These are phyloP conservation scores for Caenorhabditis sp. DNA, from an alignment of 2,888 invertebrate species.

Conservation along the genomic window DNA sequence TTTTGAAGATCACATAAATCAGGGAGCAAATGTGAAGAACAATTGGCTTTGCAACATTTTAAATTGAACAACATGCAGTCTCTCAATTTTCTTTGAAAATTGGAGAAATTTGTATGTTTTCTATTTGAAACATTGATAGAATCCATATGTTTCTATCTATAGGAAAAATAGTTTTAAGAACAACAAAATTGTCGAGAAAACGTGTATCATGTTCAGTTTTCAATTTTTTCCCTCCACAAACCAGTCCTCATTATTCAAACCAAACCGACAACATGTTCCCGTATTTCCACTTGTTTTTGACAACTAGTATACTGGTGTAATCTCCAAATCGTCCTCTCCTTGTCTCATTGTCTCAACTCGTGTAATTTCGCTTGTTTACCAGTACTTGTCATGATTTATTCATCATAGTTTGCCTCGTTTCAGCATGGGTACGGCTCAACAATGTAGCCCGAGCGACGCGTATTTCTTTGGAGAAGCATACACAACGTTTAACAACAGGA, in stretches of 20 bases:
- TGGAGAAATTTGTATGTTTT: not conserved
- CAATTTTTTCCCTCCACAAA: no score
- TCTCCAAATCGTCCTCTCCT: conserved; percentile 44
- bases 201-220: no score
- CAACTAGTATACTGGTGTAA: conserved; percentile 37
- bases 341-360: conserved; percentile 44
- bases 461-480: conserved; percentile 66
- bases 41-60: conserved; percentile 52
- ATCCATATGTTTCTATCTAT: not conserved
- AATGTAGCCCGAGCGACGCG: conserved; percentile 62
- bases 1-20: conserved; percentile 51
- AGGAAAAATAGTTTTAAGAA: no score
- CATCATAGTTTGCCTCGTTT: conserved; percentile 22
- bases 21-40: conserved; percentile 42
- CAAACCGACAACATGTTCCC: conserved; percentile 6
- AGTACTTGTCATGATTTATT: conserved; percentile 50
- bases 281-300: conserved; percentile 22
- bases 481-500: conserved; percentile 60
- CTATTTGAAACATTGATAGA: not conserved
- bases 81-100: conserved; percentile 18
- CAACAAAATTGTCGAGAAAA: no score
- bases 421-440: conserved; percentile 67
- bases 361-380: conserved; percentile 60
- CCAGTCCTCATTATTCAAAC: conserved; percentile 43
- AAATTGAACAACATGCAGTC: conserved; percentile 24